Evolutionary conservation across 2,888 invertebrate genomes (phyloP).

Genomic region (Polymixis lichenea): DNA sequence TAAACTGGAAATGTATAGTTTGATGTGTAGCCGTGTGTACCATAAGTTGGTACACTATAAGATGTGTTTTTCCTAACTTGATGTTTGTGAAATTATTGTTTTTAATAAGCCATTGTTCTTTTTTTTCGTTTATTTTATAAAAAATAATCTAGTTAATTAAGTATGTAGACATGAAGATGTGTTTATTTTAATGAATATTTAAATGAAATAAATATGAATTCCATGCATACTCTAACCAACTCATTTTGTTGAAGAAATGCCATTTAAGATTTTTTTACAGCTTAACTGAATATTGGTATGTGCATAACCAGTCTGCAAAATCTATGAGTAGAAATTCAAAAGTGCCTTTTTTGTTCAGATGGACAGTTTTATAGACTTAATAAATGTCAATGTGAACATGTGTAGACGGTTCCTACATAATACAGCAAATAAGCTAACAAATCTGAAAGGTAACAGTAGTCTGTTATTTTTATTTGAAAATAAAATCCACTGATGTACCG

Average conservation of each 20-base stretch:
- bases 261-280: neutral
- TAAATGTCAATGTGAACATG: no score
- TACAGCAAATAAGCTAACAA: neutral
- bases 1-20: no score
- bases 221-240: neutral
- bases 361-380: slow-evolving; percentile 1
- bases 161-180: no score
- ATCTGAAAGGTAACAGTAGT: slow-evolving; percentile 36
- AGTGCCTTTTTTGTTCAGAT: slow-evolving; percentile 6
- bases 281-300: neutral
- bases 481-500: slow-evolving; percentile 32
- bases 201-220: neutral
- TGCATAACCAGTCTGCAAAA: neutral
- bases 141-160: no score
- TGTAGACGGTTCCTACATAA: no score
- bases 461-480: slow-evolving; percentile 50
- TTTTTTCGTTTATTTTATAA: no score
- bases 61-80: neutral
- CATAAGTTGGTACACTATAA: no score
- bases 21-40: no score
- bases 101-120: neutral
- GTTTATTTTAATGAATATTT: no score
- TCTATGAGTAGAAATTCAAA: neutral
- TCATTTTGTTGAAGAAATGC: neutral
- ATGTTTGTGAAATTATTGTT: neutral